Evolutionary conservation across 2,113 vertebrate species (phyloP), one percentile per base, ranked within the genome.

Genomic region (Globicephala melas): DNA sequence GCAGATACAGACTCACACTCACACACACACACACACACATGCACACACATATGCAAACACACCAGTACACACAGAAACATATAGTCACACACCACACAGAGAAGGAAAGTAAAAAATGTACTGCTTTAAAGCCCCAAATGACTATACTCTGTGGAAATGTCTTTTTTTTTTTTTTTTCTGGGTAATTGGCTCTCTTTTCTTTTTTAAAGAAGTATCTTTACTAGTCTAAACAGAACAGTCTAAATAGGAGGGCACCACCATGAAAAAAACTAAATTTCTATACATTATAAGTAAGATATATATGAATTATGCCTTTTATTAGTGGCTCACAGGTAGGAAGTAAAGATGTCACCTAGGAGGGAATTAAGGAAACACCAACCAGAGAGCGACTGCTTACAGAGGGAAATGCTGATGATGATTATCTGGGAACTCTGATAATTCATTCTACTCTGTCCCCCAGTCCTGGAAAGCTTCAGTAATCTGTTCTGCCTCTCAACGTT

Each of bases 11-110:
- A 11, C 25, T 47, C 28, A 63, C 25, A n/a, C 8, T 38, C 21
- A 63, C 33, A 26, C n/a, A 71, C 50, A 47, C 28, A 58, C 25
- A 73, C n/a, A 82, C 12, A 28, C 36, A 20, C 25, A 44, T 9
- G 25, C 62, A 92, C 23, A 68, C 0, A 31, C 25, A 55, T 1
- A 23, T 2, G 20, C 10, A 77, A n/a, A 28, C 0, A 25, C 5
- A 76, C 26, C 8, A 9, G 2, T n/a, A 62, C 3, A 65, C 5
- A 80, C 2, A 94, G 1, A 83, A 20, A 90, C 2, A 62, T 0
- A 63, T 5, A 67, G 17, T 53, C 53, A 81, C 4, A 77, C 3
- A 85, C 5, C 14, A 47, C 20, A 50, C 12, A 76, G 13, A 70
- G 31, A 83, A 80, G 58, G 3, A 65, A 44, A 89, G n/a, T 63